Evolutionary conservation across 2,797 vertebrate genomes (phyloP).

Genomic region (Anguilla anguilla): DNA sequence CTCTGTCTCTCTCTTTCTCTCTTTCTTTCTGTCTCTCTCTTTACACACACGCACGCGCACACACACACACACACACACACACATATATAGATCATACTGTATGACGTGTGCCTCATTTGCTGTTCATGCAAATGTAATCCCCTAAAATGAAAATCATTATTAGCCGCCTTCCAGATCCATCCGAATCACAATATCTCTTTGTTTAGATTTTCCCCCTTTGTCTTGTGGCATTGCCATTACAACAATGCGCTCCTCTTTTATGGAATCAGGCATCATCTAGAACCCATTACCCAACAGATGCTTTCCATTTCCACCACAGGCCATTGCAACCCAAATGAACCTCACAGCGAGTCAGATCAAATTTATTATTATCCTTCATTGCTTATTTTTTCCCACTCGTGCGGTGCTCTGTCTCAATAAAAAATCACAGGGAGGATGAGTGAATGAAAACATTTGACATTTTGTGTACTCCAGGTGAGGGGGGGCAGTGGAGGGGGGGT

Average conservation of each 20-base stretch:
- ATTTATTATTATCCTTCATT: conserved; percentile 57
- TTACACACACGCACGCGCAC: too few species aligned
- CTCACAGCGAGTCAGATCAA: conserved; percentile 65
- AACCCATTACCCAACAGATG: conserved; percentile 67
- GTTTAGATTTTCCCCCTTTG: conserved; percentile 59
- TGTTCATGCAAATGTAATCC: conserved; percentile 70
- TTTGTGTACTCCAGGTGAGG: not conserved
- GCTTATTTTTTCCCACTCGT: conserved; percentile 50
- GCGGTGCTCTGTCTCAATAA: not conserved
- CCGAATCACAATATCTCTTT: conserved; percentile 65
- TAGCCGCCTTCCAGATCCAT: conserved; percentile 63
- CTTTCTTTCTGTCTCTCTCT: too few species aligned
- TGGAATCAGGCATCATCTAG: conserved; percentile 60
- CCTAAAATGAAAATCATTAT: conserved; percentile 68
- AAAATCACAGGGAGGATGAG: not conserved
- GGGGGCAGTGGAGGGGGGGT: not conserved
- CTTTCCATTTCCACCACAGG: conserved; percentile 60
- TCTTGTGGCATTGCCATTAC: conserved; percentile 63
- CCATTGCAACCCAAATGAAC: conserved; percentile 68
- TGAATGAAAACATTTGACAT: conserved; percentile 9
- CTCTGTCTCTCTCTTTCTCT: too few species aligned
- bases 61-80: too few species aligned
- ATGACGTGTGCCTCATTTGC: conserved; percentile 54
- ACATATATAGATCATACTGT: not conserved
- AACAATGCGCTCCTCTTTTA: conserved; percentile 63